These are phyloP conservation scores for Sebastes melanostomus DNA, from an alignment of 2,797 vertebrate species.

Conservation along the genomic window DNA sequence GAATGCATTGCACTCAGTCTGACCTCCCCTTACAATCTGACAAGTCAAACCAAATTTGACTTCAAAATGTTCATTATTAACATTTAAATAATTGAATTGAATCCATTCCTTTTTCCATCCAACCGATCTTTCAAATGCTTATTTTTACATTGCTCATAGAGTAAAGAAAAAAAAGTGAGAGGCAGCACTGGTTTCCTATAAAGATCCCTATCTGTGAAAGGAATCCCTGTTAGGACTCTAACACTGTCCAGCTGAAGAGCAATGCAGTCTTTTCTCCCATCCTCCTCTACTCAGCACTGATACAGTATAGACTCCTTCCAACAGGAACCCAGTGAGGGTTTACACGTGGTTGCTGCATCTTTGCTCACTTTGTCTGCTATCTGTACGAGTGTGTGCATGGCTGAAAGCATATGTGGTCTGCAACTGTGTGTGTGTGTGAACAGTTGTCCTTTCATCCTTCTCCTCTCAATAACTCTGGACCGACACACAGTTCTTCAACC, in stretches of 20 bases:
- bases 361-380: conserved; percentile 28
- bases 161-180: neutral
- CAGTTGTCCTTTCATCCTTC: conserved; percentile 15
- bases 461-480: conserved; percentile 4
- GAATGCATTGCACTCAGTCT: conserved; percentile 5
- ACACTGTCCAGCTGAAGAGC: conserved; percentile 19
- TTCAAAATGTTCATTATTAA: neutral
- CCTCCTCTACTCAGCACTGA: neutral
- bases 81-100: neutral
- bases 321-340: neutral
- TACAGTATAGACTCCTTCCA: conserved; percentile 4
- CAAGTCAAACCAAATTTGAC: neutral
- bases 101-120: neutral
- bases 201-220: conserved; percentile 21
- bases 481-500: neutral
- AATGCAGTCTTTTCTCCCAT: neutral
- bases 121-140: neutral
- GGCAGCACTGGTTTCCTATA: neutral
- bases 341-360: conserved; percentile 28
- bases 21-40: neutral
- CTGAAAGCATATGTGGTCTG: conserved; percentile 9
- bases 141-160: neutral
- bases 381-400: neutral
- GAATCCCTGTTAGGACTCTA: conserved; percentile 6
- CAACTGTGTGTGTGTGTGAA: neutral